phyloP scores from a whole-genome alignment of 1,140 invertebrate genomes.

The Venturia canescens region DNA sequence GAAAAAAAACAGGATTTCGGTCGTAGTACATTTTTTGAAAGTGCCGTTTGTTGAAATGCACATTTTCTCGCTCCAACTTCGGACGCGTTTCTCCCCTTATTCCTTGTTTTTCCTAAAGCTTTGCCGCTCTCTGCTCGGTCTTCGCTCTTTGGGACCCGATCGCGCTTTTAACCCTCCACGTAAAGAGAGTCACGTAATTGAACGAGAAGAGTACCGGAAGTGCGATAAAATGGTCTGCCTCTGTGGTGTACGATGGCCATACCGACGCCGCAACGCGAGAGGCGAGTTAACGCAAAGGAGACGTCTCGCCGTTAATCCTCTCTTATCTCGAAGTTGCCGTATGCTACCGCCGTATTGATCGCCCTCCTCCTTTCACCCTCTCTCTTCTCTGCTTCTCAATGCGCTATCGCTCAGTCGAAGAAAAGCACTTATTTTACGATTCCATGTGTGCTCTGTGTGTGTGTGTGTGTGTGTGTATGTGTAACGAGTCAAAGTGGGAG shows the following conservation, averaged over 20 bases:
- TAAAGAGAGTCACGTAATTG: conserved; percentile 43
- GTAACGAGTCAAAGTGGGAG: no score
- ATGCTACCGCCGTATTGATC: conserved; percentile 43
- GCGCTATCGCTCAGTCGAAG: conserved; percentile 37
- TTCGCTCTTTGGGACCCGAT: neutral
- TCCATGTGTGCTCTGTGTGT: neutral
- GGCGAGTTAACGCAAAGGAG: conserved; percentile 56
- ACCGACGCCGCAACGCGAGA: conserved; percentile 41
- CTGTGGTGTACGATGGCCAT: conserved; percentile 19
- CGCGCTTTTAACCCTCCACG: conserved; percentile 12
- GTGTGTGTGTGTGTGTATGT: neutral
- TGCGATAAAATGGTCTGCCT: conserved; percentile 41
- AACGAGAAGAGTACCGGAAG: conserved; percentile 48
- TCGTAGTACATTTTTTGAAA: no score
- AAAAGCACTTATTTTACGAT: conserved; percentile 41
- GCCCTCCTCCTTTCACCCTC: conserved; percentile 30
- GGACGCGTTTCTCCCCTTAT: neutral
- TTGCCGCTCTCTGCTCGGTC: neutral
- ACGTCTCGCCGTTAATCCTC: conserved; percentile 60
- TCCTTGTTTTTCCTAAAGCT: conserved; percentile 11
- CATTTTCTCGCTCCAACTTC: neutral
- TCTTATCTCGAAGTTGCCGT: conserved; percentile 50
- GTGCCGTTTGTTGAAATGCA: neutral
- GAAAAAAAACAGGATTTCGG: no score
- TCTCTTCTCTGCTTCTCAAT: conserved; percentile 49